Conservation (phyloP, 2,888 invertebrate genomes). For the Parnassius smintheus region DNA sequence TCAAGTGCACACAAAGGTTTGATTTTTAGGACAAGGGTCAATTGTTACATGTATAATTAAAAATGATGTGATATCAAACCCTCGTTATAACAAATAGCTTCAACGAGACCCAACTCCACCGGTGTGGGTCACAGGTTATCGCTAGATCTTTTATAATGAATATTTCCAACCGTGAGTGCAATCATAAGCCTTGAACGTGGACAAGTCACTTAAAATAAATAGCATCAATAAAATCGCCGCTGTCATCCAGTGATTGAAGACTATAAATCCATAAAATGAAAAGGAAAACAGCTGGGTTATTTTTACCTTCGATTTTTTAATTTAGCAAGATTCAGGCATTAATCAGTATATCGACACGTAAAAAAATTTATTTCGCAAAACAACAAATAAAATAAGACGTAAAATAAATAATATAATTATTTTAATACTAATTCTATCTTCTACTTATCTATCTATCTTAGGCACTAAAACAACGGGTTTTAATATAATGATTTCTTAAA, state of each 20-base stretch:
- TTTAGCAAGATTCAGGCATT: slow-evolving; percentile 16
- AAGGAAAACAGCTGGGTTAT: slow-evolving; percentile 41
- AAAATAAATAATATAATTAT: too few species aligned
- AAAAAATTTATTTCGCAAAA: not conserved
- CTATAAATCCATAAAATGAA: slow-evolving; percentile 30
- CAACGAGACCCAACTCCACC: slow-evolving; percentile 7
- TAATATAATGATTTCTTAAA: too few species aligned
- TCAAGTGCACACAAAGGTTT: slow-evolving; percentile 17
- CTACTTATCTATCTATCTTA: too few species aligned
- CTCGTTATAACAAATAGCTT: slow-evolving; percentile 21
- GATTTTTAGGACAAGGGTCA: slow-evolving; percentile 22
- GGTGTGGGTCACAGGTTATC: slow-evolving; percentile 15
- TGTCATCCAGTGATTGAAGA: slow-evolving; percentile 42
- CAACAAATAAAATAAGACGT: not conserved
- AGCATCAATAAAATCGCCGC: slow-evolving; percentile 38
- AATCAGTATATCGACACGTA: slow-evolving; percentile 3
- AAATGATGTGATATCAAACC: slow-evolving; percentile 11
- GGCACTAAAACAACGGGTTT: too few species aligned
- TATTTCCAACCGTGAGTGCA: slow-evolving; percentile 20
- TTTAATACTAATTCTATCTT: too few species aligned
- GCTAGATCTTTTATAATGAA: slow-evolving; percentile 20
- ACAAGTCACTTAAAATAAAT: slow-evolving; percentile 28
- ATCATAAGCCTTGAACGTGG: slow-evolving; percentile 18
- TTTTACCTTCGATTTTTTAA: slow-evolving; percentile 33
- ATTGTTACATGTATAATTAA: slow-evolving; percentile 16